phyloP scores from a whole-genome alignment of 2,888 invertebrate genomes.

The Sipha maydis region DNA sequence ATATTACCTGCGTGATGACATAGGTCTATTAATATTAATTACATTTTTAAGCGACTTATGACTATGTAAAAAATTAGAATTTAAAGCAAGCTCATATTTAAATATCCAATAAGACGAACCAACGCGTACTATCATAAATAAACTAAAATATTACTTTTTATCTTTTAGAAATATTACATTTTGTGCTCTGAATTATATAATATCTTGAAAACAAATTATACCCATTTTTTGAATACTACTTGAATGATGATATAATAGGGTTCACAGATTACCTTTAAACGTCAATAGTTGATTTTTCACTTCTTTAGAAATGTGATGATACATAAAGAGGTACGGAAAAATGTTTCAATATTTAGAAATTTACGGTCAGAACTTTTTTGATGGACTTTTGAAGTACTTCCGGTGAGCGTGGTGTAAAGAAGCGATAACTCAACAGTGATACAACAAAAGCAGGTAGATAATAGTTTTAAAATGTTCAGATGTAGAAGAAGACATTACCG shows the following conservation, averaged over 20 bases:
- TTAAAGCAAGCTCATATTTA: too few species aligned
- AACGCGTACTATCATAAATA: neutral
- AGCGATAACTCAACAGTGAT: neutral
- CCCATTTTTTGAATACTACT: constrained; percentile 6
- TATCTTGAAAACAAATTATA: constrained; percentile 11
- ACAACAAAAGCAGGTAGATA: neutral
- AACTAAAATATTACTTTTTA: neutral
- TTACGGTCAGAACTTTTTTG: neutral
- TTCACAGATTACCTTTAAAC: neutral
- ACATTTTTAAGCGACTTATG: too few species aligned
- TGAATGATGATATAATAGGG: constrained; percentile 8
- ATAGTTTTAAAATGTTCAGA: neutral
- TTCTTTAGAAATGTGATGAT: neutral
- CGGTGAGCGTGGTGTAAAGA: neutral
- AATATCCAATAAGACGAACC: constrained; percentile 2
- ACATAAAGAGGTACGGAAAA: neutral
- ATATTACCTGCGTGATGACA: too few species aligned
- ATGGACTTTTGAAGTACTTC: neutral
- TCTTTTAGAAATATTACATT: neutral
- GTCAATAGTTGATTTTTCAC: neutral
- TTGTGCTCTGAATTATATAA: neutral
- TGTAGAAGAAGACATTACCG: neutral
- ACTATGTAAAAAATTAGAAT: too few species aligned
- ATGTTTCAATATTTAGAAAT: constrained; percentile 7
- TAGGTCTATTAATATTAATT: too few species aligned